Conservation (phyloP, 2,888 invertebrate genomes). For the Lutraria lutraria region DNA sequence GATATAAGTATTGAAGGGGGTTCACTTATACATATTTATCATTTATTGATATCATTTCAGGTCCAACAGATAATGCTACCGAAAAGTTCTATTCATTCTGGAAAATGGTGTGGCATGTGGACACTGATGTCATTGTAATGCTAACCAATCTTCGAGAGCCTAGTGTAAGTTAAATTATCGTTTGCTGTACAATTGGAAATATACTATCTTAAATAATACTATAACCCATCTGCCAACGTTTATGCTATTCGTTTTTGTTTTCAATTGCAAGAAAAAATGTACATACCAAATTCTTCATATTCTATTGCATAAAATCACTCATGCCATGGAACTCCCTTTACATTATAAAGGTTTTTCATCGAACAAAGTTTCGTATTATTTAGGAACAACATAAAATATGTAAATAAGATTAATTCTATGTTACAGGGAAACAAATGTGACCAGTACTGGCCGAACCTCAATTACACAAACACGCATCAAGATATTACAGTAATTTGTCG, state of each 20-base stretch:
- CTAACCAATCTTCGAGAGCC: neutral
- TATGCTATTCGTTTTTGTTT: no score
- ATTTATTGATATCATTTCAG: neutral
- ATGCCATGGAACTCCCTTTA: no score
- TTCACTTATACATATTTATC: no score
- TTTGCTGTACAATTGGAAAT: no score
- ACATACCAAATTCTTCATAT: no score
- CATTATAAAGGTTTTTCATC: no score
- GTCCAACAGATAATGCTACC: conserved; percentile 13
- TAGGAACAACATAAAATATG: neutral
- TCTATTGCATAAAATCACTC: no score
- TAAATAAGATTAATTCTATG: neutral
- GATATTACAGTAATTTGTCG: neutral
- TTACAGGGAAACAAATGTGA: conserved; percentile 26
- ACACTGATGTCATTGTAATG: conserved; percentile 1
- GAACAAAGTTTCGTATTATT: no score
- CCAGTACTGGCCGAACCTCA: conserved; percentile 1
- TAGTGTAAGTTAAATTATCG: neutral
- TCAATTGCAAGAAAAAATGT: no score
- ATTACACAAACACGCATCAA: neutral
- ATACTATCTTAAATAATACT: no score
- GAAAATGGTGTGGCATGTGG: neutral
- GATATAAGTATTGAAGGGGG: no score
- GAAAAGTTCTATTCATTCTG: conserved; percentile 7
- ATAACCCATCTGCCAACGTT: no score